Evolutionary conservation across 2,888 invertebrate genomes (phyloP).

Genomic region (Bedellia somnulentella): DNA sequence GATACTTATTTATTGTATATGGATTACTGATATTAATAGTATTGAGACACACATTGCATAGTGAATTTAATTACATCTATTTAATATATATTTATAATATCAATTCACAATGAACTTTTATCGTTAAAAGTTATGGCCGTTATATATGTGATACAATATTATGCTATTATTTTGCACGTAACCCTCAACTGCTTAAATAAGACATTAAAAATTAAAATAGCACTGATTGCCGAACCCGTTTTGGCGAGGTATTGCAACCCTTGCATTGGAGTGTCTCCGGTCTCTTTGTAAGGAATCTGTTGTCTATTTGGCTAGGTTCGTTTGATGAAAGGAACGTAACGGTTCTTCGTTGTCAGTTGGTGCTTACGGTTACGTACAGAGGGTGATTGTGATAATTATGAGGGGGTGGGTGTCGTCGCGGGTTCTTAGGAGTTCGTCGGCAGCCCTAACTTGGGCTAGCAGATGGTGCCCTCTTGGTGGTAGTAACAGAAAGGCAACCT

Average conservation of each 20-base stretch:
- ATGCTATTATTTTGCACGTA: too few species aligned
- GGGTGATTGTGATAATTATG: constrained; percentile 35
- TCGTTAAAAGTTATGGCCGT: too few species aligned
- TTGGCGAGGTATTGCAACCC: constrained; percentile 49
- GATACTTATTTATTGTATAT: too few species aligned
- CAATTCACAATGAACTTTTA: too few species aligned
- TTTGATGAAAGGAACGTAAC: constrained; percentile 53
- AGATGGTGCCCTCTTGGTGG: constrained; percentile 23
- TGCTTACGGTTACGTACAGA: constrained; percentile 17
- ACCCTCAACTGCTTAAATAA: constrained; percentile 13
- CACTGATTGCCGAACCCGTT: constrained; percentile 31
- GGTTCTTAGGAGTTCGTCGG: constrained; percentile 19
- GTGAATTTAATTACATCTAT: too few species aligned
- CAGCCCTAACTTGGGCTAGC: constrained; percentile 22
- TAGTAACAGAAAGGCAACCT: constrained; percentile 53
- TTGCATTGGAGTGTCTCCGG: constrained; percentile 35
- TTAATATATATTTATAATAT: too few species aligned
- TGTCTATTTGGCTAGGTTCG: constrained; percentile 35
- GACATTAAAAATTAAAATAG: constrained; percentile 16
- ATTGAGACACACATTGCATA: too few species aligned
- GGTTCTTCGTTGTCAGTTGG: constrained; percentile 45
- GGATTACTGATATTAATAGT: too few species aligned
- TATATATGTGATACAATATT: too few species aligned
- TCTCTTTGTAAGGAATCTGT: constrained; percentile 19
- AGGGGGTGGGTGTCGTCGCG: constrained; percentile 40